Evolutionary conservation across 2,888 invertebrate genomes (phyloP), one percentile per base, ranked within the genome.

Genomic region (Philereme vetulata): DNA sequence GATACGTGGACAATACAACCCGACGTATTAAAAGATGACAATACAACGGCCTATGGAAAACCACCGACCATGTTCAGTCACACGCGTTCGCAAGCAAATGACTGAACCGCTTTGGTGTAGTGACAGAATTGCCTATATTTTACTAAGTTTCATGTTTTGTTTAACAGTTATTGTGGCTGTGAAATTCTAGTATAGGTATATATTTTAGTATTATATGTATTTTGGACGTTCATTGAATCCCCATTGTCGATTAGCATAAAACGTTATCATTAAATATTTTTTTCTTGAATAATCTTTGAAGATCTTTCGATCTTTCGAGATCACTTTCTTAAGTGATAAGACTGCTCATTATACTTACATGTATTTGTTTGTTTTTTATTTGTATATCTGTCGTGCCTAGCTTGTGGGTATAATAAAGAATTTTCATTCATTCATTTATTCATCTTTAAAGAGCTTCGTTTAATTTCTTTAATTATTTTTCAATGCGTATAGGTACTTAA

Each of bases 21-120:
- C 75, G 64, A 61, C 69, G 74, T 72, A 87, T 79, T 85, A 86
- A 88, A 86, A 88, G 80, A 85, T 80, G 78, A 86, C 88, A 88
- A 86, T 85, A 72, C 77, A 70, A 62, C 70, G 65, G 71, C 68
- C 76, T 72, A 79, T 81, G 82, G 80, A 83, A 85, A 86, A 82
- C 81, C 82, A 80, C 80, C 66, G 71, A 82, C 81, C 77, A 77
- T 78, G 73, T 63, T 69, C 63, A 63, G 75, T 82, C 82, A 81
- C 82, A 83, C 80, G 79, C 62, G 59, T 56, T 62, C 60, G 48
- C 60, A 60, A 46, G 62, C 65, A 67, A 69, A 67, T 61, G 65
- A 59, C 58, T 51, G 51, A 38, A 60, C 62, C 51, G 54, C 43
- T 64, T 64, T 54, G 53, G 57, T 62, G 48, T 55, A 34, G 32